A percentile compares a stretch with the other conserved stretches of the same genome.
Evolutionary conservation across 2,113 vertebrate genomes (phyloP).

Genomic region (Glaucidium brasilianum): DNA sequence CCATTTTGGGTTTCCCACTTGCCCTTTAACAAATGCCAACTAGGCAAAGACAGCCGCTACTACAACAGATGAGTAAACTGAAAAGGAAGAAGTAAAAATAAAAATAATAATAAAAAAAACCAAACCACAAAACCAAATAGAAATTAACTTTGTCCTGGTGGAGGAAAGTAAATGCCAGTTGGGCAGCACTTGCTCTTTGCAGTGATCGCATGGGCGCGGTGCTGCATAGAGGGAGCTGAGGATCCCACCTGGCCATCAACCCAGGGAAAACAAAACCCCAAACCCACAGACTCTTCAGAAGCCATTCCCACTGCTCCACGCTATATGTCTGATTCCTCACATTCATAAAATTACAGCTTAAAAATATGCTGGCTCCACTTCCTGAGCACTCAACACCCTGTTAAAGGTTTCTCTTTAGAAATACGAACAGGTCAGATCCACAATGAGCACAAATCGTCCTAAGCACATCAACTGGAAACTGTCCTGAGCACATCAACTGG

Average conservation of each 20-base stretch:
- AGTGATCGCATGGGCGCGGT: accelerated
- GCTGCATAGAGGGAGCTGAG: accelerated
- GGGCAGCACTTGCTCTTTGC: not conserved
- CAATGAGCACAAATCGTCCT: not conserved
- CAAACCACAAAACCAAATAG: not conserved
- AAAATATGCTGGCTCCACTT: not conserved
- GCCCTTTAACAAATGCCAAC: not conserved
- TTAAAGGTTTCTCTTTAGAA: not conserved
- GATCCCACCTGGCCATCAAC: not conserved
- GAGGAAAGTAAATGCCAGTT: not conserved
- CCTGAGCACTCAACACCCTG: not conserved
- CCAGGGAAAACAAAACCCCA: not conserved
- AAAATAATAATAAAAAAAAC: too few species aligned
- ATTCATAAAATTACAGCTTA: not conserved
- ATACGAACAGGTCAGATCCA: not conserved
- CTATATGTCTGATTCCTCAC: not conserved
- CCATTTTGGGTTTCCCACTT: not conserved
- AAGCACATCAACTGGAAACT: not conserved
- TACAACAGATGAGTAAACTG: not conserved
- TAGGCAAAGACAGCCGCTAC: not conserved
- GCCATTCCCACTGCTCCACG: not conserved
- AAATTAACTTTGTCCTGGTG: not conserved
- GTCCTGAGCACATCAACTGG: too few species aligned
- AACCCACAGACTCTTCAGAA: not conserved
- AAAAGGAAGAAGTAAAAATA: not conserved